A percentile compares a stretch with the other conserved stretches of the same genome.
These are phyloP conservation scores for Calyptommatus sinebrachiatus DNA, from an alignment of 2,113 vertebrate genomes.

Conservation along the genomic window DNA sequence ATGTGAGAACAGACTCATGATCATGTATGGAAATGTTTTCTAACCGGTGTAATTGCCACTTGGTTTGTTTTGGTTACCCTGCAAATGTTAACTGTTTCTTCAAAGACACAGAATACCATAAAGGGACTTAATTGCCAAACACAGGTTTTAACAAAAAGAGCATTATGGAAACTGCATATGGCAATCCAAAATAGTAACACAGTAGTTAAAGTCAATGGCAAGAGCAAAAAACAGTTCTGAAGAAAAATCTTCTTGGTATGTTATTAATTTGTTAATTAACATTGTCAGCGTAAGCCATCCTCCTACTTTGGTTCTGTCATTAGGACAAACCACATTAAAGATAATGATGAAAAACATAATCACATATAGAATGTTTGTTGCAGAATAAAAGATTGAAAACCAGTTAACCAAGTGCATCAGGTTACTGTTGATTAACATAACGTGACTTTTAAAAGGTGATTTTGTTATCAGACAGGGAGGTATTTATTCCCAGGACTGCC, in stretches of 20 bases:
- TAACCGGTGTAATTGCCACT: constrained; percentile 42
- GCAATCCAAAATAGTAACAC: not conserved
- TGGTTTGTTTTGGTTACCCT: constrained; percentile 29
- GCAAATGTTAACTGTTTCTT: constrained; percentile 31
- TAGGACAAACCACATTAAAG: not conserved
- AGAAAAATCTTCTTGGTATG: not conserved
- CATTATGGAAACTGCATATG: constrained; percentile 1
- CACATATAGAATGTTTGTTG: not conserved
- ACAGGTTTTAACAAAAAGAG: constrained; percentile 9
- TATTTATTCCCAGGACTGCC: not conserved
- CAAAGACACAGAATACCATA: constrained; percentile 29
- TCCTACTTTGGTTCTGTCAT: not conserved
- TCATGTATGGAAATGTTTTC: constrained; percentile 62
- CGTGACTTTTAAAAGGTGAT: not conserved
- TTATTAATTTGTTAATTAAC: not conserved
- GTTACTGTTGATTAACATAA: not conserved
- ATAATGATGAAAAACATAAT: not conserved
- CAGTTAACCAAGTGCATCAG: not conserved
- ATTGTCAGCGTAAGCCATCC: not conserved
- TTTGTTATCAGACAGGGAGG: not conserved
- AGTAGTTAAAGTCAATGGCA: not conserved
- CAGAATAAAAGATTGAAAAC: not conserved
- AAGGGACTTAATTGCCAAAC: constrained; percentile 24
- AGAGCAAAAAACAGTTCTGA: not conserved
- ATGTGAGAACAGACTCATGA: constrained; percentile 57